Percentiles rank a stretch among this genome's conserved stretches.
phyloP scores from a whole-genome alignment of 2,113 vertebrate genomes.

The Myxocyprinus asiaticus region DNA sequence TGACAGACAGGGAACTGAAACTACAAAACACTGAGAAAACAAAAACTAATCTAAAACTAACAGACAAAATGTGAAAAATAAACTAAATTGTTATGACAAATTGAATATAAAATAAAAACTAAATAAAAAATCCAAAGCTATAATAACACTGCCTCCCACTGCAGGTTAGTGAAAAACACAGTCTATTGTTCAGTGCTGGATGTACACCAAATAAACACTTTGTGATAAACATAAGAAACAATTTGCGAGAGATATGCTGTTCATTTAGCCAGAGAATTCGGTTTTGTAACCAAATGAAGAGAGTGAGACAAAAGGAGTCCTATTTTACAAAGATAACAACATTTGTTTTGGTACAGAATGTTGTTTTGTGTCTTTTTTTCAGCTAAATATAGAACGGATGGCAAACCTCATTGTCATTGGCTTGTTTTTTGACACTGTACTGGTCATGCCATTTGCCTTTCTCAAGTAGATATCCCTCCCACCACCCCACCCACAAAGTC shows the following conservation, averaged over 20 bases:
- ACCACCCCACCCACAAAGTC: constrained; percentile 65
- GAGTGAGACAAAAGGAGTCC: background rate
- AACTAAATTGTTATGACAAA: too few species aligned
- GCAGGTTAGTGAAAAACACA: constrained; percentile 56
- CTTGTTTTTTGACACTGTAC: constrained; percentile 14
- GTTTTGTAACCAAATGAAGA: background rate
- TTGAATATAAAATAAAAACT: too few species aligned
- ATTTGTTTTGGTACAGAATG: background rate
- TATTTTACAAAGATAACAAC: background rate
- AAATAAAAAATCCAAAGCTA: too few species aligned
- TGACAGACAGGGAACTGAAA: too few species aligned
- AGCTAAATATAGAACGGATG: constrained; percentile 17
- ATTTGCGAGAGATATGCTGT: constrained; percentile 36
- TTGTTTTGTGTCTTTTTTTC: constrained; percentile 10
- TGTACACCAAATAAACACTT: constrained; percentile 62
- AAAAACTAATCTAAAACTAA: too few species aligned
- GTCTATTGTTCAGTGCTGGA: constrained; percentile 60
- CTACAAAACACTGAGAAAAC: too few species aligned
- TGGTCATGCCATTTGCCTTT: constrained; percentile 36
- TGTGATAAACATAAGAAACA: constrained; percentile 54
- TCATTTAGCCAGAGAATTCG: constrained; percentile 4
- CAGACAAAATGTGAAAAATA: too few species aligned
- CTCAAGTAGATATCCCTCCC: constrained; percentile 52
- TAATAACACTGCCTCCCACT: too few species aligned
- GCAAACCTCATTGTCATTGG: background rate